Evolutionary conservation across 1,140 invertebrate species (phyloP).

Genomic region (Subanguina moxae): DNA sequence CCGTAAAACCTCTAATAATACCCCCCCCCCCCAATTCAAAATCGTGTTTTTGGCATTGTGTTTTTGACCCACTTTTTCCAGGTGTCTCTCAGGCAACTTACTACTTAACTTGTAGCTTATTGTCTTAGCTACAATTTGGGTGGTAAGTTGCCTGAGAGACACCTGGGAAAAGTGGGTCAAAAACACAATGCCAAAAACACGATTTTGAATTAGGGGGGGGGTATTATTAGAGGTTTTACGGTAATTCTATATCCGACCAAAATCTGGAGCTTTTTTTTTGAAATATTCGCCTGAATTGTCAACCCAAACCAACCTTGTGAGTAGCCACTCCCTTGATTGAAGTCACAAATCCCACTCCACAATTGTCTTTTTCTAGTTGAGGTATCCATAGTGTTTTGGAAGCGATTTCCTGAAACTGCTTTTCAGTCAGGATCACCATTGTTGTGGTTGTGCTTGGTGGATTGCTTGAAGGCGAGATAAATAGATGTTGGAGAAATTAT

Average conservation of each 20-base stretch:
- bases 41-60: too few species aligned
- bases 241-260: neutral
- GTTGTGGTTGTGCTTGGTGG: conserved; percentile 8
- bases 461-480: neutral
- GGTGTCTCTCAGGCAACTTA: too few species aligned
- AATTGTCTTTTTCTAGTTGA: conserved; percentile 85
- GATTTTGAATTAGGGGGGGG: too few species aligned
- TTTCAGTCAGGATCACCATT: conserved; percentile 56
- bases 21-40: too few species aligned
- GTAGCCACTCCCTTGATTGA: conserved; percentile 87
- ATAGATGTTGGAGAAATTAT: neutral
- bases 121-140: too few species aligned
- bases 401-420: conserved; percentile 43
- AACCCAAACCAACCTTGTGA: conserved; percentile 72
- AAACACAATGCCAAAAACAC: too few species aligned
- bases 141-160: too few species aligned
- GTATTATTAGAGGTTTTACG: conserved; percentile 7
- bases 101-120: too few species aligned
- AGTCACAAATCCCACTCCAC: conserved; percentile 96
- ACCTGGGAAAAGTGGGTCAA: too few species aligned
- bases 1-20: too few species aligned
- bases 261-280: neutral
- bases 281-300: neutral
- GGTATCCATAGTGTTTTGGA: conserved; percentile 87
- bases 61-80: too few species aligned